These are phyloP conservation scores for Halictus quadricinctus DNA, from an alignment of 2,888 invertebrate species.

Conservation along the genomic window DNA sequence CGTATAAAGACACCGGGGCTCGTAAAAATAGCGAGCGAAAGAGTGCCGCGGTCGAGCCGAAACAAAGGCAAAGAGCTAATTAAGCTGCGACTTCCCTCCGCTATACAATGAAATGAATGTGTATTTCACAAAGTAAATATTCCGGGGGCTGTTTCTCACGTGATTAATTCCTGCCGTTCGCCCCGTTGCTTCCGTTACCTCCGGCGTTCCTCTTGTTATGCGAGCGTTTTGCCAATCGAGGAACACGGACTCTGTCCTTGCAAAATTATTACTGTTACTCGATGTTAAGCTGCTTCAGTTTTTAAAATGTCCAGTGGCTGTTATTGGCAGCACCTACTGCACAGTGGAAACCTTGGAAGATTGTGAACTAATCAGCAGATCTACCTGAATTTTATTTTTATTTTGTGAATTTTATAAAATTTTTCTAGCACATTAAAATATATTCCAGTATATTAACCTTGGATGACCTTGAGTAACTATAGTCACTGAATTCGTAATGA, in stretches of 20 bases:
- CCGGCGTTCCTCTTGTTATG: neutral
- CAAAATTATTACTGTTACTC: neutral
- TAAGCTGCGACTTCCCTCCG: conserved; percentile 61
- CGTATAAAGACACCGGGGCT: conserved; percentile 57
- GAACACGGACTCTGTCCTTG: neutral
- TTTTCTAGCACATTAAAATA: too few species aligned
- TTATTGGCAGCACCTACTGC: neutral
- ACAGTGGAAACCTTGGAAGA: too few species aligned
- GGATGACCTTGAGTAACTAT: too few species aligned
- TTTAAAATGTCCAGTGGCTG: neutral
- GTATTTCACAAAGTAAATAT: conserved; percentile 24
- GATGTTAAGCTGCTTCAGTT: neutral
- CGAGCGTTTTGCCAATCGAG: neutral
- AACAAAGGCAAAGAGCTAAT: conserved; percentile 65
- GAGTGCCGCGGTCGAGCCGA: conserved; percentile 13
- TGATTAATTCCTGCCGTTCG: conserved; percentile 18
- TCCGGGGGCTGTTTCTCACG: neutral
- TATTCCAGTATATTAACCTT: too few species aligned
- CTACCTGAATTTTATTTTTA: too few species aligned
- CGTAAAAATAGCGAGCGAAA: conserved; percentile 61
- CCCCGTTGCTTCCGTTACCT: neutral
- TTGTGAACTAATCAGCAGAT: too few species aligned
- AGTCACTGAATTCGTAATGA: too few species aligned
- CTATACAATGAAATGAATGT: conserved; percentile 37
- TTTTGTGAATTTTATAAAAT: too few species aligned